Conservation (phyloP, 1,140 invertebrate species). For the Brachionus calyciflorus region DNA sequence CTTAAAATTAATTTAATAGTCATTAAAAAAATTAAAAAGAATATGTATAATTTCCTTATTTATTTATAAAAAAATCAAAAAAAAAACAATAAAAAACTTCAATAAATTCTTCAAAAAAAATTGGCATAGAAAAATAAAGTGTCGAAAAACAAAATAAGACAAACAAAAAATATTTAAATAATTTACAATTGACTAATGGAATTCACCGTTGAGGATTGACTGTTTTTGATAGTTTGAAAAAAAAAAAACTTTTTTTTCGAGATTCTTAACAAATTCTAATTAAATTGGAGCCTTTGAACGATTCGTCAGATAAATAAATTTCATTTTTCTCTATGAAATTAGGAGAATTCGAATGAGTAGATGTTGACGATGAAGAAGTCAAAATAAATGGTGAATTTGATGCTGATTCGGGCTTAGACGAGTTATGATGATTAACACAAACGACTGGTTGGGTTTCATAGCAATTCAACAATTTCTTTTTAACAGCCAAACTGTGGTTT, state of each 20-base stretch:
- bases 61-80: too few species aligned
- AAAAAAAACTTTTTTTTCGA: background rate
- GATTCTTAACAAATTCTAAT: slow-evolving; percentile 6
- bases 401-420: background rate
- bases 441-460: slow-evolving; percentile 32
- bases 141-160: too few species aligned
- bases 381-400: background rate
- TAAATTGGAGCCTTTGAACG: slow-evolving; percentile 5
- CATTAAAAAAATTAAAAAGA: too few species aligned
- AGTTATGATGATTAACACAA: background rate
- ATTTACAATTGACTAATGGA: too few species aligned
- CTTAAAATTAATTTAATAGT: too few species aligned
- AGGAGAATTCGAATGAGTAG: slow-evolving; percentile 16
- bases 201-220: slow-evolving; percentile 7
- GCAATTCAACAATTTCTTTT: slow-evolving; percentile 10
- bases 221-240: background rate
- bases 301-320: background rate
- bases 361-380: background rate
- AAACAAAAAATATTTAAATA: too few species aligned
- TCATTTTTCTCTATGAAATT: background rate
- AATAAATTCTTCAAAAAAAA: too few species aligned
- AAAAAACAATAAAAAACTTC: too few species aligned
- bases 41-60: too few species aligned
- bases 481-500: background rate
- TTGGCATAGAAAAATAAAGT: too few species aligned